Evolutionary conservation across 2,888 invertebrate genomes (phyloP), one percentile per base, ranked within the genome.

Genomic region (Protodeltote pygarga): DNA sequence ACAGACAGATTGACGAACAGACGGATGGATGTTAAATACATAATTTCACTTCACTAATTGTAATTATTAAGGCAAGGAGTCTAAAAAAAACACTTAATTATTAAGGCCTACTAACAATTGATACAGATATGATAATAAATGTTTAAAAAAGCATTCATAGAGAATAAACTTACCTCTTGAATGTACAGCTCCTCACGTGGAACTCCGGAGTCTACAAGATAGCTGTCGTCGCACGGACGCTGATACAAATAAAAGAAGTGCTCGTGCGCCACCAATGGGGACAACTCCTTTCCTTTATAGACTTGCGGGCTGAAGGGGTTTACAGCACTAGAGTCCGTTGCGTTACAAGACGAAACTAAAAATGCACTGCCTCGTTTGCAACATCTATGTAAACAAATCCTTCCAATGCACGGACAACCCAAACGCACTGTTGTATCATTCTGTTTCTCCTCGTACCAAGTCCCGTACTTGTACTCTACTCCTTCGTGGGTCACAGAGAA

Each of bases 361-460:
- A 68, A 82, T 38, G 75, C 77, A 46, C 81, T 72, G 0, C 76
- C 77, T 0, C 37, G 48, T 0, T 55, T 66, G 35, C 91, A 92
- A 42, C 91, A 92, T 59, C 87, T 86, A 78, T 86, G 87, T 14
- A 92, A 25, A 51, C 91, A 91, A 5, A 63, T 53, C 3, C 86
- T 75, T 1, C 73, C 80, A 5, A 88, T 79, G 46, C 91, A 92
- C 0, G 91, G 91, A 27, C 91, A 92, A 0, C 91, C 91, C 2
- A 77, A 69, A 1, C 60, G 61, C 3, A 67, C 24, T 0, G 52
- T 46, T 3, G 57, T 52, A 2, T 75, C 81, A 6, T 82, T 70
- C 20, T 78, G 73, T 8, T 72, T 70, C 1, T 66, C 41, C 28
- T 85, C 79, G 32, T 81, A 89, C 87, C 89, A 90, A 9, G 73